Conservation (phyloP, 2,888 invertebrate species). For the Caenorhabditis sp. region DNA sequence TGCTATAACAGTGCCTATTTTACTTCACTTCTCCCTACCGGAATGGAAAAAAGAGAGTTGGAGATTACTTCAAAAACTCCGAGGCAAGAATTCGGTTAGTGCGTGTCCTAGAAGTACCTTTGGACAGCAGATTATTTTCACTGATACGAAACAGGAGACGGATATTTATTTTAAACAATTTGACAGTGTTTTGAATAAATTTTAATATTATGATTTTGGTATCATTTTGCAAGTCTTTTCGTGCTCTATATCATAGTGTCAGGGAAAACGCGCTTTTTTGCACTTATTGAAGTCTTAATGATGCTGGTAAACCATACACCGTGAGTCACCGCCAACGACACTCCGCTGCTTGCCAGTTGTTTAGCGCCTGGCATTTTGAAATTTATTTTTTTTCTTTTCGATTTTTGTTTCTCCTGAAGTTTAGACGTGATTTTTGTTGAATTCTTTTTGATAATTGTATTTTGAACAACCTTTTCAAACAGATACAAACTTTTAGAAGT, state of each 20-base stretch:
- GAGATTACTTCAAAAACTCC: constrained; percentile 5
- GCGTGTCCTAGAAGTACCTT: constrained; percentile 18
- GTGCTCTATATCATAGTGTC: background rate
- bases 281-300: background rate
- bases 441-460: too few relatives aligned
- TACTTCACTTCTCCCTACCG: constrained; percentile 23
- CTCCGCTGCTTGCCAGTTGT: too few relatives aligned
- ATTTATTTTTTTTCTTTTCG: too few relatives aligned
- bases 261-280: too few relatives aligned
- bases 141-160: constrained; percentile 16
- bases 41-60: constrained; percentile 36
- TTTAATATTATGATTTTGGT: background rate
- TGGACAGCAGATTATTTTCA: constrained; percentile 37
- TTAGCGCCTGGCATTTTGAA: too few relatives aligned
- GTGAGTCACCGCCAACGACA: too few relatives aligned
- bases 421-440: too few relatives aligned
- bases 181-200: constrained; percentile 3
- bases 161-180: constrained; percentile 35
- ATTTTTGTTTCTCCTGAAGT: too few relatives aligned
- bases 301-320: background rate
- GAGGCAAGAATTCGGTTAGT: background rate
- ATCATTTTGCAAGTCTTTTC: background rate
- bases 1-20: constrained; percentile 28
- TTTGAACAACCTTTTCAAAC: too few relatives aligned
- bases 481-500: too few relatives aligned